phyloP scores from a whole-genome alignment of 2,888 invertebrate genomes.

The Rhamphomyia laevipes region DNA sequence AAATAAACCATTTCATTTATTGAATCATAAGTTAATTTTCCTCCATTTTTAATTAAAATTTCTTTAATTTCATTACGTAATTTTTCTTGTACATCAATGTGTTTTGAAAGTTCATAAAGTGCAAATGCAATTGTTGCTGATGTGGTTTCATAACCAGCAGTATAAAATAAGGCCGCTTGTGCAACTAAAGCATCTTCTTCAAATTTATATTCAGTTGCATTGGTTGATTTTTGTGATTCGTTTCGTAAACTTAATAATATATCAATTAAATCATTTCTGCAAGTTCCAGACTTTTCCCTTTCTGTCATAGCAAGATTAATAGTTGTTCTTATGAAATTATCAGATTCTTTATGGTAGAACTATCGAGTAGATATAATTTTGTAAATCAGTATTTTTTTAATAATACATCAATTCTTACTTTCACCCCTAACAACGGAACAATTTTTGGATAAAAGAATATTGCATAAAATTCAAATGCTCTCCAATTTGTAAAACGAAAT shows the following conservation, averaged over 20 bases:
- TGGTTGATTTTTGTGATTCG: slow-evolving; percentile 26
- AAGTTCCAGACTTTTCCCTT: slow-evolving; percentile 32
- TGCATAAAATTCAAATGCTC: slow-evolving; percentile 24
- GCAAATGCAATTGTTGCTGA: slow-evolving; percentile 39
- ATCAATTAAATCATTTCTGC: slow-evolving; percentile 40
- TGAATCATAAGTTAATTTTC: slow-evolving; percentile 33
- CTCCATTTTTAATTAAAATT: slow-evolving; percentile 27
- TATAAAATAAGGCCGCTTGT: slow-evolving; percentile 35
- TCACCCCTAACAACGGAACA: slow-evolving; percentile 21
- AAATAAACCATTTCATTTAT: slow-evolving; percentile 37
- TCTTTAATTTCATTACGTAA: slow-evolving; percentile 36
- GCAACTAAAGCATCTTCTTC: slow-evolving; percentile 33
- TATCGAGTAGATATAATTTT: not conserved
- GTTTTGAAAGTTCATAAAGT: slow-evolving; percentile 35
- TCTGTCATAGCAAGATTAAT: slow-evolving; percentile 37
- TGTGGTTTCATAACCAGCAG: slow-evolving; percentile 35
- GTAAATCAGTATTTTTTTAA: too few species aligned
- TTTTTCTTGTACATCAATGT: slow-evolving; percentile 35
- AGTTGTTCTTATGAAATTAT: slow-evolving; percentile 32
- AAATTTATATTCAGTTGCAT: slow-evolving; percentile 16
- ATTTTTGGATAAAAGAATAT: slow-evolving; percentile 31
- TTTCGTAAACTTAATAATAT: slow-evolving; percentile 37
- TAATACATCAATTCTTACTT: slow-evolving; percentile 18
- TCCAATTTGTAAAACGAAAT: slow-evolving; percentile 18
- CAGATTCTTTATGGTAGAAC: slow-evolving; percentile 18